Base-by-base conservation (phyloP, 1,140 invertebrate species). In the Linepithema humile region DNA sequence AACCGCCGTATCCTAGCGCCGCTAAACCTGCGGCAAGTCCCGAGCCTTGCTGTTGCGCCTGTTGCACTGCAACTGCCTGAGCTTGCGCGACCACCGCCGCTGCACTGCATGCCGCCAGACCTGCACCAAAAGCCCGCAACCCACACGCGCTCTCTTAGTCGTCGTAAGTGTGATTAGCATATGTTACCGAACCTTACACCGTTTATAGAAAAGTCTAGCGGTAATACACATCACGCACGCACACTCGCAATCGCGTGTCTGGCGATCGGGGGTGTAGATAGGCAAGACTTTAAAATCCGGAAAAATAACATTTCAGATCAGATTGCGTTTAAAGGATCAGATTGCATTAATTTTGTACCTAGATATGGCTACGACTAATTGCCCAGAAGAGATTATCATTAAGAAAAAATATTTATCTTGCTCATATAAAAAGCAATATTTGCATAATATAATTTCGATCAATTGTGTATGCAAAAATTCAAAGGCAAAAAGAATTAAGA, bases 31-130 rank as follows among this genome's bases (percentile, higher is more conserved):
- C 94, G 75, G 94, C 93, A 43, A 94, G 87, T 93, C 94, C 94
- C 75, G 94, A 93, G 65, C 93, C 91, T 90, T 94, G 94, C 84
- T 94, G 94, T 70, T 94, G 94, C 82, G 93, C 94, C 90, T 94
- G 94, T 82, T 94, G 94, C 43, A 94, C 93, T 40, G 94, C 94
- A 78, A 94, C 94, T 59, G 93, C 93, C 80, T 94, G 94, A 78
- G 93, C 94, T 86, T 94, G 93, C 59, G 93, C 94, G 84, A 94
- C 93, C 86, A 93, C 93, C 59, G 93, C 93, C 72, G 94, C 94
- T 88, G 94, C 93, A 89, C 93, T 94, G 93, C 94, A 94, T 84
- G 93, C 93, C 55, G 94, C 94, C 78, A 94, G 88, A 94, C 94
- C 94, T 94, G 93, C 93, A 93, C 93, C 93, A 92, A 93, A 93